Evolutionary conservation across 2,888 invertebrate species (phyloP), one percentile per base, ranked within the genome.

Genomic region (Lycia hirtaria): DNA sequence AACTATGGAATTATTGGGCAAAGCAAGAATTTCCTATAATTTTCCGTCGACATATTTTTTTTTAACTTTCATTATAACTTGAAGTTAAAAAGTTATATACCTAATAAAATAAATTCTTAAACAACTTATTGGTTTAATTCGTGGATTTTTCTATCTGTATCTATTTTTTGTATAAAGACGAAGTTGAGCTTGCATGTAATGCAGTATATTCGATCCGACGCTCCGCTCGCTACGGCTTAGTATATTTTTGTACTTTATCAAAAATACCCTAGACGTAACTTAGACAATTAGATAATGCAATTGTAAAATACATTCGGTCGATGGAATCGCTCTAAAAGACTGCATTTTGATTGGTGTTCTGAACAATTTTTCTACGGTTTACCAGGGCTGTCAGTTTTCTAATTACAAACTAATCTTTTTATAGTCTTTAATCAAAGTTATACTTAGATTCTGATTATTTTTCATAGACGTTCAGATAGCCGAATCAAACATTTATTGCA

Each of bases 151-250:
- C 12, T 30, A 12, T 14, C 2, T 9, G 24, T 37, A 38, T 12
- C 30, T 58, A 58, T 58, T 58, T n/a, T 58, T 58, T 58, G 38
- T 58, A 57, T 37, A 45, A 28, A 32, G 28, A 10, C 12, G 24
- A 26, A 49, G 51, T 10, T 47, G 33, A 30, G 48, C 52, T 48
- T 48, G 53, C 53, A 53, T 58, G 6, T 49, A 48, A 43, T 48
- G 53, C 49, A 33, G 43, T 10, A 35, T 17, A 28, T 47, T 41
- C 28, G 35, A 37, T 22, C 15, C 10, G 33, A 24, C 26, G 37
- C 22, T 43, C 37, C 9, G 58, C 26, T 50, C 33, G 58, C 58
- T 59, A 54, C 28, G 43, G n/a, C 26, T 28, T 32, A 20, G 41
- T 41, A 57, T 57, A 58, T 53, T 57, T 57, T 57, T 57, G 17